Evolutionary conservation across 2,113 vertebrate species (phyloP).

Genomic region (Sturnus vulgaris): DNA sequence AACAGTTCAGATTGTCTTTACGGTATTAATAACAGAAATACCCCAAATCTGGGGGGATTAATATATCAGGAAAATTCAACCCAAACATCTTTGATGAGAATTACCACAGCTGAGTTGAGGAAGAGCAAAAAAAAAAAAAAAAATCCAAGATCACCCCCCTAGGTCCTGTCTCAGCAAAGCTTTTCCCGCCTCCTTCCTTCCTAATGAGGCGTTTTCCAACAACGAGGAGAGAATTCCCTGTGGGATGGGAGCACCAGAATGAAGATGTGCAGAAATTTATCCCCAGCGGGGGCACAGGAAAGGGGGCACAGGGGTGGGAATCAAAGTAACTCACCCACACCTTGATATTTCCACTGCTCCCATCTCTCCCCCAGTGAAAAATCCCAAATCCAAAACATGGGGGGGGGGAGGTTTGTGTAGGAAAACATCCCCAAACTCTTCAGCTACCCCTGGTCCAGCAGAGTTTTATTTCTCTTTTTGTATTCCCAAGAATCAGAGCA

Average conservation of each 20-base stretch:
- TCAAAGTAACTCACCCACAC: background rate
- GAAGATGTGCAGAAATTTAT: background rate
- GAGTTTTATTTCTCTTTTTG: background rate
- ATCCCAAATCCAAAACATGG: background rate
- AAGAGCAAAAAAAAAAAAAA: background rate
- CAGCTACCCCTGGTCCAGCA: background rate
- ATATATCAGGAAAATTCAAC: background rate
- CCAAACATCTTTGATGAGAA: background rate
- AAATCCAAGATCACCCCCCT: background rate
- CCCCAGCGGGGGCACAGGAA: no score
- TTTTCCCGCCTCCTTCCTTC: background rate
- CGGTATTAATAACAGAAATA: background rate
- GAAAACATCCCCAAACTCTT: background rate
- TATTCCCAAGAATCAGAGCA: background rate
- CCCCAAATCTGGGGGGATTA: background rate
- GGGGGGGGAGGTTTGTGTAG: background rate
- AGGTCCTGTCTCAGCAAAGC: background rate
- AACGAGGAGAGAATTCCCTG: constrained; percentile 11
- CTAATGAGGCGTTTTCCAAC: constrained; percentile 16
- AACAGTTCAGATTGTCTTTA: background rate
- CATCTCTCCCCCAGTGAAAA: background rate
- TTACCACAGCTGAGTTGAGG: background rate
- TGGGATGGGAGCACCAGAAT: background rate
- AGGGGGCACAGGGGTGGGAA: background rate
- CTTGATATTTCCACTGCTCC: background rate